These are phyloP conservation scores for Glaucopsyche alexis DNA, from an alignment of 2,888 invertebrate genomes.

Conservation along the genomic window DNA sequence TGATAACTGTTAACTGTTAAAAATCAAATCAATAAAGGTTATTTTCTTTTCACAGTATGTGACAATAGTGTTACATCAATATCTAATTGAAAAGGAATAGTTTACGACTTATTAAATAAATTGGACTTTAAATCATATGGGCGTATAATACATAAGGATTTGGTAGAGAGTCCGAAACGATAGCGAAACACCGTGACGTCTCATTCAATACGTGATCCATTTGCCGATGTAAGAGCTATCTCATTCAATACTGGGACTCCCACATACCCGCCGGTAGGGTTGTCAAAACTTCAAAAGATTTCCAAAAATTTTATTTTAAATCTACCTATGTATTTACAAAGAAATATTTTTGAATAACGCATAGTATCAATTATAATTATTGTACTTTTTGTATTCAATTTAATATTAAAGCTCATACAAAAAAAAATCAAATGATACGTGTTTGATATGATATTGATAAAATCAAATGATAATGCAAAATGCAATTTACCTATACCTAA, in stretches of 20 bases:
- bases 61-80: neutral
- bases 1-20: neutral
- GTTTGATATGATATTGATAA: too few species aligned
- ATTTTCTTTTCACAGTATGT: too few species aligned
- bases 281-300: conserved; percentile 43
- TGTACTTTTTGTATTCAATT: too few species aligned
- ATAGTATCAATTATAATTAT: too few species aligned
- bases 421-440: too few species aligned
- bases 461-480: too few species aligned
- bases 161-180: conserved; percentile 68
- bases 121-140: neutral
- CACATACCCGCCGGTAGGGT: conserved; percentile 53
- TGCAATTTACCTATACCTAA: too few species aligned
- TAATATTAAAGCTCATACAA: too few species aligned
- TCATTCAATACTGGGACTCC: conserved; percentile 77
- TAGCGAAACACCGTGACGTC: conserved; percentile 81
- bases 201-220: conserved; percentile 82
- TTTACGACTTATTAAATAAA: neutral
- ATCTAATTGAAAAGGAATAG: too few species aligned
- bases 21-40: too few species aligned
- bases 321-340: too few species aligned
- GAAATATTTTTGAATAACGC: too few species aligned
- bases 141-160: conserved; percentile 22
- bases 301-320: neutral
- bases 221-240: conserved; percentile 81